These are phyloP conservation scores for Scaptomyza caliginosa DNA, from an alignment of 2,888 invertebrate genomes.

Conservation along the genomic window DNA sequence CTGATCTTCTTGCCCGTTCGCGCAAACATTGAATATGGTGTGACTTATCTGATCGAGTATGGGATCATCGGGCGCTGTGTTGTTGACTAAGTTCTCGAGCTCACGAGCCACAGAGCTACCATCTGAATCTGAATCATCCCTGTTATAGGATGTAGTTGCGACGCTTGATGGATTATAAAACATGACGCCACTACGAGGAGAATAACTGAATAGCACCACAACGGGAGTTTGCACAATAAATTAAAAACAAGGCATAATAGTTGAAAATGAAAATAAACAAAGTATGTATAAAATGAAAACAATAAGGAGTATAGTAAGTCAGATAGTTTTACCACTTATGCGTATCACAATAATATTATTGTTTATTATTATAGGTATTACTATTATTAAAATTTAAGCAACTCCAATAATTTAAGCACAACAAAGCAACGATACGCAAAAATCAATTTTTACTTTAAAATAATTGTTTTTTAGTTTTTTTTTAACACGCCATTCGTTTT, in stretches of 20 bases:
- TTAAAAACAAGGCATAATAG: conserved; percentile 45
- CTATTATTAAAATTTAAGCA: conserved; percentile 6
- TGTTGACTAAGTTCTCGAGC: conserved; percentile 40
- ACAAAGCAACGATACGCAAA: conserved; percentile 11
- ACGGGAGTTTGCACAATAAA: conserved; percentile 43
- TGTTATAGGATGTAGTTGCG: conserved; percentile 34
- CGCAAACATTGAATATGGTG: conserved; percentile 32
- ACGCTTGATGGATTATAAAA: conserved; percentile 46
- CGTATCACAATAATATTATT: conserved; percentile 3
- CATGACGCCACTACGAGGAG: conserved; percentile 42
- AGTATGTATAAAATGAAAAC: too few species aligned
- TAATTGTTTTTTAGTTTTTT: conserved; percentile 16
- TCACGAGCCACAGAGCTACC: conserved; percentile 50
- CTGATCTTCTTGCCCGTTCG: conserved; percentile 22
- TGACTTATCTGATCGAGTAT: conserved; percentile 50
- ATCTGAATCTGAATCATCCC: conserved; percentile 72
- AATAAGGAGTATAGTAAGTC: conserved; percentile 52
- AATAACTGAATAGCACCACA: conserved; percentile 49
- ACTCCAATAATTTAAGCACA: conserved; percentile 13
- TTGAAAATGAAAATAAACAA: conserved; percentile 70
- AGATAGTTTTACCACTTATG: conserved; percentile 28
- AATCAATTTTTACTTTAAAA: conserved; percentile 14
- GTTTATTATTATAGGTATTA: conserved; percentile 8
- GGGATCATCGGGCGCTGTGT: conserved; percentile 54
- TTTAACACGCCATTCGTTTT: conserved; percentile 45